Conservation (phyloP, 1,140 invertebrate genomes). For the Batillaria attramentaria region DNA sequence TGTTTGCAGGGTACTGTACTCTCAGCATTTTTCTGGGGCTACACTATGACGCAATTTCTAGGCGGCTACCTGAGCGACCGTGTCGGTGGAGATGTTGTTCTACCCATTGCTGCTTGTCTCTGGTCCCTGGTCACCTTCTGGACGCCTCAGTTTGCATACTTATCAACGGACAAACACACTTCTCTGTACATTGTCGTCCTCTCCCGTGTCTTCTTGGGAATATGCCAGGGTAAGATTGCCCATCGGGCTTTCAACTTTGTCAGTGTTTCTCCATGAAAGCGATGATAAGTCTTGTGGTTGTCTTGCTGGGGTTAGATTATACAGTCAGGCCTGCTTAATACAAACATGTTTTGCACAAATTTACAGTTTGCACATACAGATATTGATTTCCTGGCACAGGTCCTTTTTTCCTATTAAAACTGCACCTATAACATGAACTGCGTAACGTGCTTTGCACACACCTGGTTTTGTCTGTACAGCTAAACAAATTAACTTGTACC, state of each 20-base stretch:
- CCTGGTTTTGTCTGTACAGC: too few species aligned
- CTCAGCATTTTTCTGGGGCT: conserved; percentile 86
- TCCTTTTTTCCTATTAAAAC: too few species aligned
- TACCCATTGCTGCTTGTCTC: conserved; percentile 78
- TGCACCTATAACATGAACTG: too few species aligned
- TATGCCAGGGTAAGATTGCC: conserved; percentile 77
- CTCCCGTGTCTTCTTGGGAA: conserved; percentile 78
- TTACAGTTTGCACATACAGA: background rate
- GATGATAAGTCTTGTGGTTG: background rate
- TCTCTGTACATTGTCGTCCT: conserved; percentile 77
- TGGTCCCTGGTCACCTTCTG: conserved; percentile 81
- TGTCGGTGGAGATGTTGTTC: conserved; percentile 80
- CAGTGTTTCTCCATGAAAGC: background rate
- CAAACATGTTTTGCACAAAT: background rate
- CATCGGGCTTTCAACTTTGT: background rate
- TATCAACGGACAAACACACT: conserved; percentile 75
- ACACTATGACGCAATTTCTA: conserved; percentile 80
- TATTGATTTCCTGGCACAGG: background rate
- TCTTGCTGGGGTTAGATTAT: too few species aligned
- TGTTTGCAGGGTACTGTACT: conserved; percentile 77
- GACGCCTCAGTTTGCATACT: conserved; percentile 79
- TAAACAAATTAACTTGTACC: too few species aligned
- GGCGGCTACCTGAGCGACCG: conserved; percentile 81
- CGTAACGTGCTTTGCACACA: too few species aligned
- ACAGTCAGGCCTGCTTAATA: too few species aligned